Base-by-base conservation (phyloP, 2,888 invertebrate genomes). In the Troilus luridus region DNA sequence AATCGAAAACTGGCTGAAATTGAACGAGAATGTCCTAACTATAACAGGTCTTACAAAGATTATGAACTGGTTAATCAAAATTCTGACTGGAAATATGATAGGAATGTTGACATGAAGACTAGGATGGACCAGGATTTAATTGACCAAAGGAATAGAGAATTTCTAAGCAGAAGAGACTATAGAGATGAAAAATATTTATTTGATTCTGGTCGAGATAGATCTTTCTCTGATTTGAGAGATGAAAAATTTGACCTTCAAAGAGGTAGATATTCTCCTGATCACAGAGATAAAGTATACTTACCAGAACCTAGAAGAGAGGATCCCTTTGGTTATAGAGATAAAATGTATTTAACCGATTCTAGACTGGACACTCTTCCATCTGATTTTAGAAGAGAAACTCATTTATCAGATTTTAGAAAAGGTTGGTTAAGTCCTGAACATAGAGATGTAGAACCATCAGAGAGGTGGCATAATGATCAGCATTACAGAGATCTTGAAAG, bases 171-270 rank as follows among this genome's bases (percentile, higher is more conserved):
- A 77, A 77, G 72, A 77, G 72, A 77, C 19, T 77, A 77, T 19
- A 14, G 72, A 11, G 72, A 77, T 19, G 72, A 77, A 41, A 77
- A 77, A 41, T 77, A 77, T 77, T 77, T 19, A 17, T 19, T 27
- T 77, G 72, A 41, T 77, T 77, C 72, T 77, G 72, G 41, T 17
- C 14, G 72, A 77, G 72, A 41, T 19, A 77, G 72, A 77, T 41
- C 8, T 27, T 77, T 77, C 72, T 19, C 72, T 41, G 41, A 77
- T 77, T 77, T 77, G 72, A 77, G 72, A 77, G 72, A 77, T 41
- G 72, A 77, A 41, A 7, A 10, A 19, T 19, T 41, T 41, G 19
- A 77, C 27, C 27, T 24, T 41, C 27, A 21, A 14, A 77, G 41
- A 41, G 41, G 9, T 77, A 77, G 72, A 41, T 41, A 77, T 77